Evolutionary conservation across 2,797 vertebrate genomes (phyloP), one percentile per base, ranked within the genome.

Genomic region (Gallinago solitaria): DNA sequence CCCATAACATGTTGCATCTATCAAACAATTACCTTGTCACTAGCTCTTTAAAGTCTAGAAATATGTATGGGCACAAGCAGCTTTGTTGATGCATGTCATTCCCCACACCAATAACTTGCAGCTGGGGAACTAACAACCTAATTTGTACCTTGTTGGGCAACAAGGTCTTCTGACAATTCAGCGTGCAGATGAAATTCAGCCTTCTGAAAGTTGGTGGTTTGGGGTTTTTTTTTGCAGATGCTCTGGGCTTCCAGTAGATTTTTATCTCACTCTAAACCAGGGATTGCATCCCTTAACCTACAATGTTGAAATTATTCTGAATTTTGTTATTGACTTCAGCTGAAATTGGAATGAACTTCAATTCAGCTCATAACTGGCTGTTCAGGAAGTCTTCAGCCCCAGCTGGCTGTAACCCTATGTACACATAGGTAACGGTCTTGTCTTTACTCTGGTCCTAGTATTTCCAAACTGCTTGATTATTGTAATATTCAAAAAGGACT

Each of bases 11-110:
- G 88, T 19, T 87, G 80, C 77, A 87, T 82, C 80, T 84, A 87
- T 95, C 90, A 95, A 86, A 53, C 82, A 90, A 91, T 95, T 95
- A 96, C 70, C 80, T 88, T 93, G 81, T 95, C 88, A 86, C 24
- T 93, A 87, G 59, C 79, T 93, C 91, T 95, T 93, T 87, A 76
- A 80, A 84, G n/a, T n/a, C 37, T 33, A 70, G 21, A 63, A 80
- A 75, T 37, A 77, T 0, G 20, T 73, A 87, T 51, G 57, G 35
- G 59, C 60, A 90, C 61, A 59, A 88, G 71, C 78, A 86, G 74
- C 50, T 82, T 82, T 90, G 51, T 28, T 87, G 54, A 79, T 33
- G 67, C n/a, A 12, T 70, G 56, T 60, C 74, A 50, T 77, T 61
- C 48, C 24, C 53, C 57, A 21, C 41, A 74, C 47, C 47, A 60